phyloP scores from a whole-genome alignment of 2,888 invertebrate genomes.

The Ryuthela nishihirai region DNA sequence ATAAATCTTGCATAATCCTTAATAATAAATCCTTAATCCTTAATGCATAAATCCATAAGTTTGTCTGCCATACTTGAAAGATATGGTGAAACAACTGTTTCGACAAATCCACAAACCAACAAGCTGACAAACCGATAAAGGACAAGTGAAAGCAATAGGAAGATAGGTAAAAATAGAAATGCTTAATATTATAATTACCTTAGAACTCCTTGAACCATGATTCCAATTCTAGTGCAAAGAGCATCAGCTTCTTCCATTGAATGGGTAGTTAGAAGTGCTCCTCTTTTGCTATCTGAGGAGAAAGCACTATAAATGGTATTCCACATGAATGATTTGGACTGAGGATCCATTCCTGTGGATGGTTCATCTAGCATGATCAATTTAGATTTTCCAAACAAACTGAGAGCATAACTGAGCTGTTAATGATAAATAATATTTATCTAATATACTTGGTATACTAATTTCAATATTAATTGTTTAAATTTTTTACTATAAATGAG shows the following conservation, averaged over 20 bases:
- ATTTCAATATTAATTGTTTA: too few species aligned
- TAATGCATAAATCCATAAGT: too few species aligned
- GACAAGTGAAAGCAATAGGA: too few species aligned
- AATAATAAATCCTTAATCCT: too few species aligned
- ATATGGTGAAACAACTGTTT: too few species aligned
- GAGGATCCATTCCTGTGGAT: conserved; percentile 81
- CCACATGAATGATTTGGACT: conserved; percentile 65
- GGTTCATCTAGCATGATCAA: conserved; percentile 81
- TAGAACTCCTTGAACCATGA: conserved; percentile 80
- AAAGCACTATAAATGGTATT: conserved; percentile 52
- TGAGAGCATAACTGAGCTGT: conserved; percentile 55
- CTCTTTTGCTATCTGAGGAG: neutral
- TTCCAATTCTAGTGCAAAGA: conserved; percentile 75
- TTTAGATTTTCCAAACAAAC: conserved; percentile 75
- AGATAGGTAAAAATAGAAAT: too few species aligned
- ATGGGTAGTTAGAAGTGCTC: conserved; percentile 60
- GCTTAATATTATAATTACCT: too few species aligned
- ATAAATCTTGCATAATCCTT: too few species aligned
- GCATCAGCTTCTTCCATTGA: conserved; percentile 91
- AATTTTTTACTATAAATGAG: too few species aligned
- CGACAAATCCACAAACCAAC: too few species aligned
- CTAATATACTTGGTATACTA: conserved; percentile 2
- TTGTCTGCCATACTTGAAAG: too few species aligned
- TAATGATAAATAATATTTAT: neutral
- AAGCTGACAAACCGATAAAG: too few species aligned